Conservation (phyloP, 2,888 invertebrate species). For the Gisinianus flammeolus region DNA sequence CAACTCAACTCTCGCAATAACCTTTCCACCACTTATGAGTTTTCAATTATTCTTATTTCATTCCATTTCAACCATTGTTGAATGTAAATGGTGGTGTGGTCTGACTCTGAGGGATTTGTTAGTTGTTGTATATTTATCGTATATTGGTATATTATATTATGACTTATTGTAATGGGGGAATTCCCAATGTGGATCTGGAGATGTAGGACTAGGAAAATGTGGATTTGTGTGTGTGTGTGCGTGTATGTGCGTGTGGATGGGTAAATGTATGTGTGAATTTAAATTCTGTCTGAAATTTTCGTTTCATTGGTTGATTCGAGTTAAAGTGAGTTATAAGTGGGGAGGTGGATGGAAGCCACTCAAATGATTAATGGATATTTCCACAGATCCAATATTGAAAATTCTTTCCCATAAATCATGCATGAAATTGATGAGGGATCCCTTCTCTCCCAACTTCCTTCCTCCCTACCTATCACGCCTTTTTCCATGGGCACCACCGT, state of each 20-base stretch:
- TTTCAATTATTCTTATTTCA: too few relatives aligned
- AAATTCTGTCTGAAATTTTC: background rate
- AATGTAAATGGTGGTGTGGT: background rate
- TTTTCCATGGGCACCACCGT: too few relatives aligned
- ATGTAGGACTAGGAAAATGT: too few relatives aligned
- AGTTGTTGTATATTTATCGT: too few relatives aligned
- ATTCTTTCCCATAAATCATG: conserved; percentile 54
- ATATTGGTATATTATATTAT: too few relatives aligned
- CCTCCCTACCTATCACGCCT: background rate
- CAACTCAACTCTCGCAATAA: too few relatives aligned
- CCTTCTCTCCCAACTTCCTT: conserved; percentile 16
- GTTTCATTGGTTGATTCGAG: background rate
- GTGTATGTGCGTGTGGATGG: too few relatives aligned
- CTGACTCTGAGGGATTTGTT: background rate
- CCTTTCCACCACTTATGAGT: too few relatives aligned
- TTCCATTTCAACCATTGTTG: too few relatives aligned
- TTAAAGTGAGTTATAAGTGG: conserved; percentile 35
- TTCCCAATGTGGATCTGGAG: too few relatives aligned
- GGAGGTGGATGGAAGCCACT: background rate
- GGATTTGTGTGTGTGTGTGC: too few relatives aligned
- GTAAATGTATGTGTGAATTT: background rate
- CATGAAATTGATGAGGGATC: conserved; percentile 49
- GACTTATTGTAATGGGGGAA: too few relatives aligned
- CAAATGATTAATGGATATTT: conserved; percentile 45
- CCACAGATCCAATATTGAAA: conserved; percentile 53